Percentiles rank a stretch among this genome's conserved stretches.
Conservation (phyloP, 2,113 vertebrate genomes). For the Baryphthengus martii region DNA sequence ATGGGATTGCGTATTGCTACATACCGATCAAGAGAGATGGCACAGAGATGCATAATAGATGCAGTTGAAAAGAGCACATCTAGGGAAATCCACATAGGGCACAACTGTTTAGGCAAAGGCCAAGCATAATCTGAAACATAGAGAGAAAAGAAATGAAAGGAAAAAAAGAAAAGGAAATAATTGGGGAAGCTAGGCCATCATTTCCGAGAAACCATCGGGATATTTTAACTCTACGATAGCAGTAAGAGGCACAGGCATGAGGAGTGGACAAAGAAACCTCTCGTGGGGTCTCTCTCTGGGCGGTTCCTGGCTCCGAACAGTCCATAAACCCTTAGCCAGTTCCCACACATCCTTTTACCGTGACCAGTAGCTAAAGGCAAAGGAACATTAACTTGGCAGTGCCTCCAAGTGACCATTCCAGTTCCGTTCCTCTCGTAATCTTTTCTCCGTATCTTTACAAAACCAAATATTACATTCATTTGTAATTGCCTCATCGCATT, state of each 20-base stretch:
- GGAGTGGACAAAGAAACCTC: neutral
- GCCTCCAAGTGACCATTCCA: neutral
- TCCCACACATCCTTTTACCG: neutral
- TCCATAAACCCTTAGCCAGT: neutral
- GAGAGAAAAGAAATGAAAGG: conserved; percentile 66
- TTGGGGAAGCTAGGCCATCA: neutral
- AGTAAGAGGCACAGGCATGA: neutral
- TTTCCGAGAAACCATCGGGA: neutral
- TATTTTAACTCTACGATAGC: neutral
- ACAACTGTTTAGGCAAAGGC: conserved; percentile 91
- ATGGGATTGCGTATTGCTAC: conserved; percentile 98
- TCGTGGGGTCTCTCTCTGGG: fast-evolving
- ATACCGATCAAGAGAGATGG: conserved; percentile 97
- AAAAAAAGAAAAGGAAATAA: conserved; percentile 50
- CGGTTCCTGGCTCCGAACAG: neutral
- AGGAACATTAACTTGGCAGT: neutral
- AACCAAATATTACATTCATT: neutral
- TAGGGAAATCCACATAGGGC: conserved; percentile 98
- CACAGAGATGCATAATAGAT: conserved; percentile 99
- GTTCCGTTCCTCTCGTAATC: neutral
- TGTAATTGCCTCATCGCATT: neutral
- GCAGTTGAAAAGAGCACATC: conserved; percentile 98
- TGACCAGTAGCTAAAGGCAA: neutral
- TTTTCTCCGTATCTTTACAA: neutral
- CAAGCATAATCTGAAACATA: conserved; percentile 89